A percentile compares a stretch with the other conserved stretches of the same genome.
Evolutionary conservation across 2,113 vertebrate genomes (phyloP).

Genomic region (Gymnocephalus cernua): DNA sequence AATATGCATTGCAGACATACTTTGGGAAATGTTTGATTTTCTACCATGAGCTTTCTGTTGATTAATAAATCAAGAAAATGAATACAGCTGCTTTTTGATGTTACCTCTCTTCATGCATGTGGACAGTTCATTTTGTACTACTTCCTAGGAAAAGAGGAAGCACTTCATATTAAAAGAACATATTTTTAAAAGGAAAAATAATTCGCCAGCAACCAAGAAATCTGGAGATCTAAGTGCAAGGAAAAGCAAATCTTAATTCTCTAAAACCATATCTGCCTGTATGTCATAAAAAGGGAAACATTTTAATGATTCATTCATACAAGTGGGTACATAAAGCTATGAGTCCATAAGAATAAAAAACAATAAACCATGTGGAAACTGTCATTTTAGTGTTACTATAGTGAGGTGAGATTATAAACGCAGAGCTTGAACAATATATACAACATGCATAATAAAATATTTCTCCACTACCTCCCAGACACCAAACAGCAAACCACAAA

Average conservation of each 20-base stretch:
- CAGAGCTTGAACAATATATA: background rate
- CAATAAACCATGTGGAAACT: background rate
- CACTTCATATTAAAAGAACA: background rate
- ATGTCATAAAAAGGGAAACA: background rate
- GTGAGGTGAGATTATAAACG: background rate
- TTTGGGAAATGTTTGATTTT: background rate
- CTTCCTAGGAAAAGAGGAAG: background rate
- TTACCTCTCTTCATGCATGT: background rate
- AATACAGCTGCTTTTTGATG: background rate
- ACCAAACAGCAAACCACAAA: background rate
- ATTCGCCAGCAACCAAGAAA: background rate
- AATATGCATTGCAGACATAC: background rate
- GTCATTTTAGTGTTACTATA: conserved; percentile 11
- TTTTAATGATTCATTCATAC: background rate
- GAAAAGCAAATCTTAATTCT: background rate
- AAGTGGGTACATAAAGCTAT: background rate
- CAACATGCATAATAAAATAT: conserved; percentile 21
- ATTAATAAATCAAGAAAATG: background rate
- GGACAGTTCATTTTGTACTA: background rate
- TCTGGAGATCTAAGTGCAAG: background rate
- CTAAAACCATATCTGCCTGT: background rate
- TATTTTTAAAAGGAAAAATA: background rate
- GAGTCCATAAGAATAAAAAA: background rate
- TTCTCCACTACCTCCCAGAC: background rate
- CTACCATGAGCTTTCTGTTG: background rate